Evolutionary conservation across 2,888 invertebrate genomes (phyloP).

Genomic region (Polyommatus icarus): DNA sequence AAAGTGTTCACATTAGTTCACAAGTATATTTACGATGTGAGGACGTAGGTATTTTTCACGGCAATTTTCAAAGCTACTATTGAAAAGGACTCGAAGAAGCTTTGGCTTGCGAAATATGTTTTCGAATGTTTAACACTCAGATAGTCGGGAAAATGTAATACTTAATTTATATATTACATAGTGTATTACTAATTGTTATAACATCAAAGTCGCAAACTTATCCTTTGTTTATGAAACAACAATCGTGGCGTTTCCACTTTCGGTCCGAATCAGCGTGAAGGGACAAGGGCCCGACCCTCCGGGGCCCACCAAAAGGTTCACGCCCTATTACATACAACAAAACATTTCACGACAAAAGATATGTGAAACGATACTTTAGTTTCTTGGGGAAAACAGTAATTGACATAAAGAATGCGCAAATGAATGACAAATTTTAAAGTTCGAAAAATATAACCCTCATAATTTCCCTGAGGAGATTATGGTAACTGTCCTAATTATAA

Average conservation of each 20-base stretch:
- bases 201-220: conserved; percentile 1
- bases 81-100: too few species aligned
- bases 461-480: neutral
- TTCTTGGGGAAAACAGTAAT: conserved; percentile 1
- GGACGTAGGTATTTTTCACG: too few species aligned
- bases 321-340: conserved; percentile 6
- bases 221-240: neutral
- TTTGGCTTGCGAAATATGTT: too few species aligned
- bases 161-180: neutral
- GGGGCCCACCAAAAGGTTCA: neutral
- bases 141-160: neutral
- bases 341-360: neutral
- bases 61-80: too few species aligned
- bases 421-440: neutral
- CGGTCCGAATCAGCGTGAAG: neutral
- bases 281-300: conserved; percentile 1
- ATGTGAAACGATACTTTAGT: neutral
- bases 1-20: too few species aligned
- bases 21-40: too few species aligned
- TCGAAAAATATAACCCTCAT: neutral
- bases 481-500: neutral
- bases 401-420: neutral
- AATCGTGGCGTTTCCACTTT: conserved; percentile 2
- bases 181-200: neutral
- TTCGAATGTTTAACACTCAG: too few species aligned